Evolutionary conservation across 2,113 vertebrate genomes (phyloP).

Genomic region (Microcebus tavaratra): DNA sequence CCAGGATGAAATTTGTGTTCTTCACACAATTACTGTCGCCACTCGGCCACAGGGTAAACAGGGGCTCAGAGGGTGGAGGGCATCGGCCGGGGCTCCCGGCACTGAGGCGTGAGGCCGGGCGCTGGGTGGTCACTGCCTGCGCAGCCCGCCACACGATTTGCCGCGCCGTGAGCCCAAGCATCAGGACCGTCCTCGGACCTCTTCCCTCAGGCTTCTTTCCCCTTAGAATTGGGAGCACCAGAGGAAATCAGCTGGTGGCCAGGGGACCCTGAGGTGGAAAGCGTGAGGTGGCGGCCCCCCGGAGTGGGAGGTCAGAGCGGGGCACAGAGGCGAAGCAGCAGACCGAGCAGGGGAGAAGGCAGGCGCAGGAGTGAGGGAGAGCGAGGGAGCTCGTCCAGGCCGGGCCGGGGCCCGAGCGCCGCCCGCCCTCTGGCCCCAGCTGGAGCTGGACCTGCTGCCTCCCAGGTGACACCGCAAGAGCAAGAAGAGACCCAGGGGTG

Average conservation of each 20-base stretch:
- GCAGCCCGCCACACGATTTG: neutral
- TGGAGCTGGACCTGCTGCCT: too few relatives aligned
- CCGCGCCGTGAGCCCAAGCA: accelerated
- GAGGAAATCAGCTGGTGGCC: neutral
- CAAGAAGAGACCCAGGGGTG: neutral
- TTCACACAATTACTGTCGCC: neutral
- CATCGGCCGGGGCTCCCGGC: neutral
- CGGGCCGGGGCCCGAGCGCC: accelerated
- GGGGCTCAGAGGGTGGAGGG: neutral
- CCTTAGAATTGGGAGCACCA: neutral
- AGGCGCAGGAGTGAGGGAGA: neutral
- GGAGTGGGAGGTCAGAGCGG: too few relatives aligned
- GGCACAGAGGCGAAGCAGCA: neutral
- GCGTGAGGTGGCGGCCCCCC: too few relatives aligned
- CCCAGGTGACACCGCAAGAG: neutral
- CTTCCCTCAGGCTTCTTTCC: neutral
- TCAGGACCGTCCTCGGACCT: neutral
- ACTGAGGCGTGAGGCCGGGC: neutral
- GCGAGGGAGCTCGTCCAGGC: neutral
- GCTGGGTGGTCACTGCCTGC: accelerated
- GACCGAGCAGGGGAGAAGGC: neutral
- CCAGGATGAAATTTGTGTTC: neutral
- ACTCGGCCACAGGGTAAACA: neutral
- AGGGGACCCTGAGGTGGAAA: neutral
- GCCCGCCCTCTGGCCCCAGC: neutral